Evolutionary conservation across 1,140 invertebrate genomes (phyloP), one percentile per base, ranked within the genome.

Genomic region (Drosophila suzukii): DNA sequence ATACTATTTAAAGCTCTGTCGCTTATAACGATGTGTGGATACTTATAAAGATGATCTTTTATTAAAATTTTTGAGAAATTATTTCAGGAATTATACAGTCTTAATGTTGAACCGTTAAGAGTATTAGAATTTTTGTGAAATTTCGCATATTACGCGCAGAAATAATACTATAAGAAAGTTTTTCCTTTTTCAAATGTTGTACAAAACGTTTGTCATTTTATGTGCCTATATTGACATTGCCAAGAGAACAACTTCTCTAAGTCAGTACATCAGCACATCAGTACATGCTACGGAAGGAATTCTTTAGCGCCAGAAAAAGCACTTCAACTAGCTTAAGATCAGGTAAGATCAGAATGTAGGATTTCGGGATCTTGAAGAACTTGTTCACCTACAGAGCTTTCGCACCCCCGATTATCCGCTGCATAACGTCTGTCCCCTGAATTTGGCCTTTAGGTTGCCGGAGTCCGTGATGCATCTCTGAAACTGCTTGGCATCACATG

Each of bases 251-350:
- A 30, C 46, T 8, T n/a, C 24, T n/a, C 8, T 1, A 5, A n/a
- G 6, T 30, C 46, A n/a, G 12, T 27, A n/a, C 6, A 4, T 49
- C 11, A n/a, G n/a, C n/a, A n/a, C n/a, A n/a, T n/a, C n/a, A n/a
- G n/a, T n/a, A n/a, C n/a, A n/a, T n/a, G n/a, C n/a, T n/a, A n/a
- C n/a, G n/a, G n/a, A n/a, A n/a, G n/a, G 96, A 13, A 94, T 96
- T 0, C 96, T 96, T 0, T 94, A 94, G 30, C 94, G 95, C 75
- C 96, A 97, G 79, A 79, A 97, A 0, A 92, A 95, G 8, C 95
- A 96, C 81, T 96, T 93, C 78, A 94, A n/a, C n/a, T n/a, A n/a
- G n/a, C n/a, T 94, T 3, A 95, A 95, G 82, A 93, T 92, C n/a
- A 86, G 91, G 82, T 6, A 83, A 90, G 0, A 93, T 93, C 27